A percentile compares a stretch with the other conserved stretches of the same genome.
Conservation (phyloP, 2,113 vertebrate genomes). For the Scomber scombrus region DNA sequence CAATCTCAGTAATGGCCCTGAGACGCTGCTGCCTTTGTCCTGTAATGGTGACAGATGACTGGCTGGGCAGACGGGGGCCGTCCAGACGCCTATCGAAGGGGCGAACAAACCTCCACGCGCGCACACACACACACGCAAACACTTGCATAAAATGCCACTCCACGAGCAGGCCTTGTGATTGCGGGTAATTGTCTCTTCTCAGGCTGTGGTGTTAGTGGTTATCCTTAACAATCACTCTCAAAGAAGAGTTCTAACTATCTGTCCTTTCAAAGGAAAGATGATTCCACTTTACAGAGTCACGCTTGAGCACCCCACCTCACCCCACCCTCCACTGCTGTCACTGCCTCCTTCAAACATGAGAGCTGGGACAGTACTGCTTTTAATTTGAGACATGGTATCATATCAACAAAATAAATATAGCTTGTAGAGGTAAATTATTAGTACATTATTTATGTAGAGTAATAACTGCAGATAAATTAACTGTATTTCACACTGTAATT, state of each 20-base stretch:
- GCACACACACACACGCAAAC: conserved; percentile 67
- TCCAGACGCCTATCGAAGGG: conserved; percentile 69
- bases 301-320: conserved; percentile 34
- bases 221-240: conserved; percentile 80
- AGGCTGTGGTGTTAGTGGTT: conserved; percentile 81
- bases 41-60: conserved; percentile 87
- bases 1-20: conserved; percentile 89
- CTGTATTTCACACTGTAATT: background rate
- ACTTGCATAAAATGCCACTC: conserved; percentile 83
- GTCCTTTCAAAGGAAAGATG: conserved; percentile 78
- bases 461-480: background rate
- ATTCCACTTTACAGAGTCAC: conserved; percentile 80
- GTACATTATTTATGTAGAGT: conserved; percentile 2
- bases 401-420: conserved; percentile 11
- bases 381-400: conserved; percentile 37
- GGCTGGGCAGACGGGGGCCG: conserved; percentile 79
- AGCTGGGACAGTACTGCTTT: conserved; percentile 45
- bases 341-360: conserved; percentile 54
- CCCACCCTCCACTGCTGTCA: background rate
- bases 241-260: conserved; percentile 75
- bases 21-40: conserved; percentile 85
- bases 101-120: conserved; percentile 41
- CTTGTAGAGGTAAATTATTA: conserved; percentile 16
- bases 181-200: conserved; percentile 84
- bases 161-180: conserved; percentile 76